A percentile compares a stretch with the other conserved stretches of the same genome.
Evolutionary conservation across 1,140 invertebrate species (phyloP).

Genomic region (Plectrocnemia conspersa): DNA sequence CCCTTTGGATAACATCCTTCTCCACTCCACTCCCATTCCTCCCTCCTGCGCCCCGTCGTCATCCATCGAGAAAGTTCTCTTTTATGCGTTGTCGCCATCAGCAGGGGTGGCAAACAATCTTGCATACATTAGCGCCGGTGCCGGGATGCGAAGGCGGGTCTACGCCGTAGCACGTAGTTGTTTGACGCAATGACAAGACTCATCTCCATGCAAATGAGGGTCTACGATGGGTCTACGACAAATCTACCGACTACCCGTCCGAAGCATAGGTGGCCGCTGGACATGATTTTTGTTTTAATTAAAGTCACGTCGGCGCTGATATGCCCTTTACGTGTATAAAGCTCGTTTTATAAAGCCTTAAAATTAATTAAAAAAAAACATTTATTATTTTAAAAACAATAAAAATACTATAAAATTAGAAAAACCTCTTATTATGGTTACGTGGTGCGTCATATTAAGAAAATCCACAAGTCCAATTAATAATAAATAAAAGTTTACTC

Average conservation of each 20-base stretch:
- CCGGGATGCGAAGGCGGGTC: not conserved
- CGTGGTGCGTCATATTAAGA: not conserved
- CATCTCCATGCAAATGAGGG: constrained; percentile 28
- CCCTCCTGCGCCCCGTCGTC: not conserved
- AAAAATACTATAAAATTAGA: not conserved
- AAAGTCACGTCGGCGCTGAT: not conserved
- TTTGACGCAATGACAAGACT: constrained; percentile 27
- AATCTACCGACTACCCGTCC: constrained; percentile 19
- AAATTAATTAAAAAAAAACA: not conserved
- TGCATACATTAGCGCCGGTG: constrained; percentile 26
- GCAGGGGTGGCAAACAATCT: constrained; percentile 23
- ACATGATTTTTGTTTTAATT: constrained; percentile 15
- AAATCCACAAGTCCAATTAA: not conserved
- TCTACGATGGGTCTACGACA: constrained; percentile 9
- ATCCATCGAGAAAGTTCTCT: constrained; percentile 3
- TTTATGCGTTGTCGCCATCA: not conserved
- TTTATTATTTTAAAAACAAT: not conserved
- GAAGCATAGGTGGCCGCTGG: constrained; percentile 12
- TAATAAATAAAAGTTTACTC: not conserved
- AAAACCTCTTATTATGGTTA: not conserved
- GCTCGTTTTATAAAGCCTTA: too few relatives aligned
- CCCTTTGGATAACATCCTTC: too few relatives aligned
- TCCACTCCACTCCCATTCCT: not conserved
- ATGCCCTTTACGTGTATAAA: not conserved
- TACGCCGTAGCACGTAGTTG: constrained; percentile 20